phyloP scores from a whole-genome alignment of 64 coral and sea anemone species.

The Exaiptasia diaphana region DNA sequence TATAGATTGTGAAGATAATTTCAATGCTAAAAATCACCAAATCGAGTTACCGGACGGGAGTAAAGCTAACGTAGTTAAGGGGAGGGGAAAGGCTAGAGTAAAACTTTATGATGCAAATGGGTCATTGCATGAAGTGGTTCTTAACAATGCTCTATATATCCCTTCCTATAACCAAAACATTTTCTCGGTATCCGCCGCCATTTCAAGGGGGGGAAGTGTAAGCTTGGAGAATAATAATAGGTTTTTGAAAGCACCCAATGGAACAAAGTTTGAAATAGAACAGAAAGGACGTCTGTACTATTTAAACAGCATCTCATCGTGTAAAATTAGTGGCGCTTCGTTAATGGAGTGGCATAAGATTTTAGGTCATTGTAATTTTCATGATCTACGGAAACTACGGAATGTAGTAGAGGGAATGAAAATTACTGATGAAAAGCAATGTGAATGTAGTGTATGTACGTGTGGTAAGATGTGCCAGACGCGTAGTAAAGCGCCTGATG shows the following conservation, averaged over 20 bases:
- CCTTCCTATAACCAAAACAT: too few relatives aligned
- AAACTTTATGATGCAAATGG: too few relatives aligned
- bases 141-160: too few relatives aligned
- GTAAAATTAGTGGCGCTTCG: too few relatives aligned
- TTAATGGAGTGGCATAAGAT: slow-evolving; percentile 63
- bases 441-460: slow-evolving; percentile 41
- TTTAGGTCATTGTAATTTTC: slow-evolving; percentile 71
- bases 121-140: too few relatives aligned
- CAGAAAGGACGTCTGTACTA: slow-evolving; percentile 56
- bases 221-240: slow-evolving; percentile 40
- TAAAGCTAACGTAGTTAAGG: too few relatives aligned
- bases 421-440: neutral
- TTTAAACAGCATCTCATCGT: neutral
- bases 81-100: too few relatives aligned
- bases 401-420: slow-evolving; percentile 69
- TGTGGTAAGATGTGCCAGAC: slow-evolving; percentile 32
- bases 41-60: too few relatives aligned
- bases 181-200: slow-evolving; percentile 70
- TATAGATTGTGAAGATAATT: too few relatives aligned
- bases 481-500: slow-evolving; percentile 41
- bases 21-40: too few relatives aligned
- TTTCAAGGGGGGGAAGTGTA: slow-evolving; percentile 47
- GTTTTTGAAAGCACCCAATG: slow-evolving; percentile 48
- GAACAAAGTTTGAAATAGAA: slow-evolving; percentile 45
- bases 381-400: slow-evolving; percentile 57